Percentiles rank a stretch among this genome's conserved stretches.
These are phyloP conservation scores for Cyanoliseus patagonus DNA, from an alignment of 2,113 vertebrate genomes.

Conservation along the genomic window DNA sequence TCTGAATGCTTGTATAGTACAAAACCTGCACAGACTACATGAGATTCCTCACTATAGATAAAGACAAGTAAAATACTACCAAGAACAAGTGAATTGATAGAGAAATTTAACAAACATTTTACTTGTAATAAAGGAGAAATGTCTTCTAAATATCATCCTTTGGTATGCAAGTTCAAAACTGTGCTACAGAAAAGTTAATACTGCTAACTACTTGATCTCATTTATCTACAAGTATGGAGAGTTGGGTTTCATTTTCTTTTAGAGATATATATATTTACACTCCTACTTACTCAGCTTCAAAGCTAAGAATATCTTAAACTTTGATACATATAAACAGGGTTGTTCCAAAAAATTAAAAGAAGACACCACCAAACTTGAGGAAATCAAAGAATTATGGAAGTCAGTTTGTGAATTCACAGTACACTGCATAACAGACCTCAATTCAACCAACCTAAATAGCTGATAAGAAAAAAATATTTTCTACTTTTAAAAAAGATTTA, in stretches of 20 bases:
- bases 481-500: neutral
- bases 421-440: neutral
- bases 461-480: neutral
- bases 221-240: neutral
- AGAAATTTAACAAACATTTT: neutral
- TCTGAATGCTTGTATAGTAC: neutral
- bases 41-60: neutral
- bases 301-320: neutral
- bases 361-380: neutral
- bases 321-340: neutral
- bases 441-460: neutral
- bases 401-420: neutral
- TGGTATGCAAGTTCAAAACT: conserved; percentile 18
- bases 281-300: neutral
- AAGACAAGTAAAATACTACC: neutral
- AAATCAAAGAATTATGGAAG: neutral
- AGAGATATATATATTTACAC: neutral
- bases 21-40: neutral
- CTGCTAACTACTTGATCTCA: neutral
- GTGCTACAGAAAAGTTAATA: neutral
- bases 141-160: conserved; percentile 12
- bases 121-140: neutral
- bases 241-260: neutral
- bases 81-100: neutral
- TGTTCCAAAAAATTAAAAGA: neutral